A percentile compares a stretch with the other conserved stretches of the same genome.
phyloP scores from a whole-genome alignment of 2,888 invertebrate genomes.

The Homarus gammarus region DNA sequence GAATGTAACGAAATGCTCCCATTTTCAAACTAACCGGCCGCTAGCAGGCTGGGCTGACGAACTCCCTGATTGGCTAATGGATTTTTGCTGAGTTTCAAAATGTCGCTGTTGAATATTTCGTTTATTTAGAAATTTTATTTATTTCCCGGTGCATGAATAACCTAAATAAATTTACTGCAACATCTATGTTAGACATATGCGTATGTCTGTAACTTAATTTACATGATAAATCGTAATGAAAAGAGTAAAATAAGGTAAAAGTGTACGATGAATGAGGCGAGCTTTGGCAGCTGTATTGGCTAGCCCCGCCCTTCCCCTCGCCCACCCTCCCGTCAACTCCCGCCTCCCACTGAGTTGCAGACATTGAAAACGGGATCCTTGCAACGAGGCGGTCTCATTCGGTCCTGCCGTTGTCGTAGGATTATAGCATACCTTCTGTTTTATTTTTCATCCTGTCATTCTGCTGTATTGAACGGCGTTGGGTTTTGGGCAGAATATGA shows the following conservation, averaged over 20 bases:
- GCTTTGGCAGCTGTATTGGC: neutral
- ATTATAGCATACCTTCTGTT: slow-evolving; percentile 65
- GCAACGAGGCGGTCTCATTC: slow-evolving; percentile 67
- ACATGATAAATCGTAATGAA: no score
- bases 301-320: slow-evolving; percentile 23
- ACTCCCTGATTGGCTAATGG: slow-evolving; percentile 65
- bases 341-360: slow-evolving; percentile 62
- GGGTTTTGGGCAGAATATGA: slow-evolving; percentile 26
- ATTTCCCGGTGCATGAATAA: no score
- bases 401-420: slow-evolving; percentile 49
- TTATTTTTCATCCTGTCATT: slow-evolving; percentile 55
- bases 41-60: slow-evolving; percentile 61
- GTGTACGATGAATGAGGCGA: neutral
- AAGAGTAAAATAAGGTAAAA: neutral
- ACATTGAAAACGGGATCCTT: slow-evolving; percentile 71
- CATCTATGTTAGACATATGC: neutral
- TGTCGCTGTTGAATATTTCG: slow-evolving; percentile 6
- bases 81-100: slow-evolving; percentile 24
- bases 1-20: slow-evolving; percentile 71
- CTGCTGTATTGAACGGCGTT: slow-evolving; percentile 30
- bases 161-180: neutral
- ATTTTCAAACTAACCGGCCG: slow-evolving; percentile 71
- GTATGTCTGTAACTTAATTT: neutral
- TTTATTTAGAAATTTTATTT: no score
- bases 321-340: slow-evolving; percentile 40